Base-by-base conservation (phyloP, 2,113 vertebrate genomes). In the Athene noctua region DNA sequence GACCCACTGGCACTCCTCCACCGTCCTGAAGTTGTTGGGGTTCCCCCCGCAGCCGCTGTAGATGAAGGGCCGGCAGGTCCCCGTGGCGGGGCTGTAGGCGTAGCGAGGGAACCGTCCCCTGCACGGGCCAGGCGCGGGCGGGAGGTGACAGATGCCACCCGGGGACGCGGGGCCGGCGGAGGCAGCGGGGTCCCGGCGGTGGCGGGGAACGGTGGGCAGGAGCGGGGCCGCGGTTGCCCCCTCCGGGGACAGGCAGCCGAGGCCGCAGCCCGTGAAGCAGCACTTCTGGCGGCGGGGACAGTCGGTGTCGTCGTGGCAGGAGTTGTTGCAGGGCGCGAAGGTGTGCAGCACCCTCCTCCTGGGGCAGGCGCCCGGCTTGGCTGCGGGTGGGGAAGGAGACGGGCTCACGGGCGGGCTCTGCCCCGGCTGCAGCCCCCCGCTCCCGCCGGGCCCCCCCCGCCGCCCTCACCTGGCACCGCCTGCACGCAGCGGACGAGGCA, bases 401-500 rank as follows among this genome's bases (percentile, higher is more conserved):
- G 0, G 2, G 47, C 32, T 57, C 18, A 11, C 18, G 3, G 3
- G 4, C 1, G 7, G 29, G 44, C 22, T 51, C 51, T 29, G 65
- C 38, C 49, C 78, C 34, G 34, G 36, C 57, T 3, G 1, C 0
- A 0, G 27, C 46, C 27, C 46, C 47, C 3, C 44, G 16, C 15
- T 86, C 46, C 58, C 16, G 2, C 32, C 5, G 0, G 63, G 14
- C 21, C 13, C 34, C 22, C 32, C 54, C 1, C 2, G 40, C 21
- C 4, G 0, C 68, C 32, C 70, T 63, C 51, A 92, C 90, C 63
- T 88, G 32, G 36, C 63, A 70, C 27, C 0, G 11, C 22, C 12
- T 0, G 0, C 16, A 0, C 0, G 32, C 84, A 92, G 1, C 0
- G 5, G 18, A 70, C 1, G 2, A 1, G 15, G 63, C 84, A 87